phyloP scores from a whole-genome alignment of 2,113 vertebrate genomes.

The Balaenoptera acutorostrata region DNA sequence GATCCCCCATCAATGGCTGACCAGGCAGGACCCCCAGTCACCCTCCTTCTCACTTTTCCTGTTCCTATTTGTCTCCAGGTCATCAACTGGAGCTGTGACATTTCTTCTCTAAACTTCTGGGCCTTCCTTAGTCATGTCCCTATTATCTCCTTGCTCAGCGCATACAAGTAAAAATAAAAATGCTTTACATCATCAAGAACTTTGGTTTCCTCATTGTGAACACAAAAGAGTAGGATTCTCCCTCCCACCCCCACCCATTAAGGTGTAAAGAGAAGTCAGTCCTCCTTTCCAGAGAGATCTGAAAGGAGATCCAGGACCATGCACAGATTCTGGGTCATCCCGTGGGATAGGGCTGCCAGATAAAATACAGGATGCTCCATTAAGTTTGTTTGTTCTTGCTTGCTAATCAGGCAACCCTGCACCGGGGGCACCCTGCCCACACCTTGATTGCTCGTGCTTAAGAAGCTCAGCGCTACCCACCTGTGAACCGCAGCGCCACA shows the following conservation, averaged over 20 bases:
- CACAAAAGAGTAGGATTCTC: background rate
- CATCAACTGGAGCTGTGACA: background rate
- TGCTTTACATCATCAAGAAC: background rate
- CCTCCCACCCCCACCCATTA: too few species aligned
- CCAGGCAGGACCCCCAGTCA: background rate
- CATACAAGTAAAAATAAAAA: background rate
- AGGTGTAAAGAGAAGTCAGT: background rate
- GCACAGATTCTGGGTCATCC: background rate
- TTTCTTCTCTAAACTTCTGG: background rate
- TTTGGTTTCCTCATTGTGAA: background rate
- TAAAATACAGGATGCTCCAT: background rate
- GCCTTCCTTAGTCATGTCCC: background rate
- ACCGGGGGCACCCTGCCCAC: background rate
- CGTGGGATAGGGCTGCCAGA: too few species aligned
- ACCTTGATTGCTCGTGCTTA: background rate
- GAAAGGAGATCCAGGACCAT: background rate
- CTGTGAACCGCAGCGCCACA: slow-evolving; percentile 96
- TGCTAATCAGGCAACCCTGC: background rate
- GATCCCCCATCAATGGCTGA: background rate
- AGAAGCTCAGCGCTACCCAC: slow-evolving; percentile 75
- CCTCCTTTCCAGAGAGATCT: background rate
- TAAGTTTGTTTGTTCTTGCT: background rate
- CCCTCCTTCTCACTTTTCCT: background rate
- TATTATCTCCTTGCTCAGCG: background rate
- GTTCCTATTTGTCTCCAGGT: background rate